Base-by-base conservation (phyloP, 1,140 invertebrate genomes). In the Papilio aristodemus region DNA sequence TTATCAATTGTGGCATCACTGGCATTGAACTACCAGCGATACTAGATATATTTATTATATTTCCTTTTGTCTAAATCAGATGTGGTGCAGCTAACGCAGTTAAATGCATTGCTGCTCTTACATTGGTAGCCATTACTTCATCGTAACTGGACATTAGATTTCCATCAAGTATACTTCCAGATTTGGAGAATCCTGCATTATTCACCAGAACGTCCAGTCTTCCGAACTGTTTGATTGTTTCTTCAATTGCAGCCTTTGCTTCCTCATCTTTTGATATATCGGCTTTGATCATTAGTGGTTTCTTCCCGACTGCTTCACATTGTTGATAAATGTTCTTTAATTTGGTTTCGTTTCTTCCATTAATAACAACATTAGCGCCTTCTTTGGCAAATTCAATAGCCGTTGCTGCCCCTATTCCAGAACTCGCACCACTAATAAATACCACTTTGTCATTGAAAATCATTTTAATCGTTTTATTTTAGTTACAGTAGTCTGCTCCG, bases 201-300 rank as follows among this genome's bases (percentile, higher is more conserved):
- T 58, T 58, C 13, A 58, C 54, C 10, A 58, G 22, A 25, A 58
- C 11, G 11, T 58, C 54, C 10, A 58, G 13, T 32, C 10, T 58
- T 58, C 54, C 54, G 32, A 58, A 58, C 8, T 10, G 11, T 22
- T 58, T 22, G 5, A 58, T 32, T 5, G 54, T 58, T 32, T 32
- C 11, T 10, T 58, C 25, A 13, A 58, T 22, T 6, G 22, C 11
- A 1, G 3, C 0, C 5, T 22, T 32, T 22, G 22, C 54, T 5
- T 58, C 54, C 10, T 58, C 54, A 27, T 25, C 25, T 32, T 58
- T 58, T 27, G 22, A 27, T 25, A 58, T 58, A 13, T 58, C 54
- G 11, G 54, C 54, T 58, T 58, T 22, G 4, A 58, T 39, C 10
- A 39, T 39, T n/a, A 39, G 13, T 13, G 38, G 38, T 39, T 11